Evolutionary conservation across 2,113 vertebrate species (phyloP).

Genomic region (Rhinoderma darwinii): DNA sequence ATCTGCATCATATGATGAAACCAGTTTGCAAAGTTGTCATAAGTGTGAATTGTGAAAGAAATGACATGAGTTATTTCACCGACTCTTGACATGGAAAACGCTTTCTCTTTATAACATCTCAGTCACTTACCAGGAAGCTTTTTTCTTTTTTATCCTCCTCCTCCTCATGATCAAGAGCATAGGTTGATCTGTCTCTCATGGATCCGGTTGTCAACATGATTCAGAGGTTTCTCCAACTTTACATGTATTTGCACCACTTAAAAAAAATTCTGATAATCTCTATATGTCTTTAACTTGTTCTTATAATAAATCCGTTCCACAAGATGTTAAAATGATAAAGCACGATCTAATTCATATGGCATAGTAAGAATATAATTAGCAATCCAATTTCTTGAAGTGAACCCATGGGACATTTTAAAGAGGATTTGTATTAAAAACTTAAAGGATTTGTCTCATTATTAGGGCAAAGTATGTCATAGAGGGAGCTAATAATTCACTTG

Average conservation of each 20-base stretch:
- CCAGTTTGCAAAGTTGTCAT: not conserved
- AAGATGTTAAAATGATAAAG: not conserved
- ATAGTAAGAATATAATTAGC: not conserved
- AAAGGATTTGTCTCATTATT: no score
- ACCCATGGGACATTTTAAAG: no score
- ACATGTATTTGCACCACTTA: not conserved
- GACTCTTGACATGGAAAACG: not conserved
- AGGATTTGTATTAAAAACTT: no score
- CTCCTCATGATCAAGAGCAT: not conserved
- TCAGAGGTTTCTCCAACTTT: not conserved
- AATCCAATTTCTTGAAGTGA: not conserved
- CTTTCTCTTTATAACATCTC: not conserved
- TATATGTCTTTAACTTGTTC: not conserved
- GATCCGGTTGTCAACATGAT: conserved; percentile 10
- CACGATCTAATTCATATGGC: not conserved
- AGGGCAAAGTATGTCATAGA: no score
- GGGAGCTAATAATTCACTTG: no score
- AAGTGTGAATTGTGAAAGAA: not conserved
- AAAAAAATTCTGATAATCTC: not conserved
- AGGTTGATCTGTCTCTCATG: not conserved
- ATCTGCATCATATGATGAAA: not conserved
- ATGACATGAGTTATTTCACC: not conserved
- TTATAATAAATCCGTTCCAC: not conserved
- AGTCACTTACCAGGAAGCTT: no score
- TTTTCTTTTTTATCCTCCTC: not conserved